Percentiles rank a stretch among this genome's conserved stretches.
phyloP scores from a whole-genome alignment of 2,113 vertebrate species.

The Otolemur garnettii region DNA sequence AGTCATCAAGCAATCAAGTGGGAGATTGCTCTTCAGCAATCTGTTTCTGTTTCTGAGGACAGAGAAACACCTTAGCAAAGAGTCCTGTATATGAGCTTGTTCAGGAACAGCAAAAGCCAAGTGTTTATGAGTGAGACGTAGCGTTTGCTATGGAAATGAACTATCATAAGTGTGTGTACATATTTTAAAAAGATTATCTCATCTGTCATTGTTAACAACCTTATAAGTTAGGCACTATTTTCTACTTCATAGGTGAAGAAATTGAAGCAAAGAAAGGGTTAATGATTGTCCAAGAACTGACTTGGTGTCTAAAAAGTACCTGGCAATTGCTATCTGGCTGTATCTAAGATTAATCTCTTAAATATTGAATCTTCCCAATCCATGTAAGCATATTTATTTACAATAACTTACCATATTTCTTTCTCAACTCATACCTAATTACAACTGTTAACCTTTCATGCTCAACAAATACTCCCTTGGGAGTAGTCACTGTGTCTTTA shows the following conservation, averaged over 20 bases:
- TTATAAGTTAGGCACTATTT: not conserved
- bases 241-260: not conserved
- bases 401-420: not conserved
- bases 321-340: not conserved
- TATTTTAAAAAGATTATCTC: not conserved
- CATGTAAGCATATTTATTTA: not conserved
- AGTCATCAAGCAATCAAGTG: not conserved
- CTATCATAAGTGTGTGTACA: not conserved
- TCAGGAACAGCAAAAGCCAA: not conserved
- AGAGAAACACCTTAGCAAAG: not conserved
- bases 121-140: not conserved
- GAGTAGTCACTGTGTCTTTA: not conserved
- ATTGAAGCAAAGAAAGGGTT: not conserved
- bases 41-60: not conserved
- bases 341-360: not conserved
- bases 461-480: not conserved
- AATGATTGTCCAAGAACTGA: not conserved
- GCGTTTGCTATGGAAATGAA: not conserved
- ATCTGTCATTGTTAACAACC: not conserved
- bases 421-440: not conserved
- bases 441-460: not conserved
- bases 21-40: not conserved
- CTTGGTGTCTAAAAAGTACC: not conserved
- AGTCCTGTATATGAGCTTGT: fast-evolving
- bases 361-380: not conserved